A percentile compares a stretch with the other conserved stretches of the same genome.
phyloP scores from a whole-genome alignment of 1,140 invertebrate genomes.

The Melipona quadrifasciata region DNA sequence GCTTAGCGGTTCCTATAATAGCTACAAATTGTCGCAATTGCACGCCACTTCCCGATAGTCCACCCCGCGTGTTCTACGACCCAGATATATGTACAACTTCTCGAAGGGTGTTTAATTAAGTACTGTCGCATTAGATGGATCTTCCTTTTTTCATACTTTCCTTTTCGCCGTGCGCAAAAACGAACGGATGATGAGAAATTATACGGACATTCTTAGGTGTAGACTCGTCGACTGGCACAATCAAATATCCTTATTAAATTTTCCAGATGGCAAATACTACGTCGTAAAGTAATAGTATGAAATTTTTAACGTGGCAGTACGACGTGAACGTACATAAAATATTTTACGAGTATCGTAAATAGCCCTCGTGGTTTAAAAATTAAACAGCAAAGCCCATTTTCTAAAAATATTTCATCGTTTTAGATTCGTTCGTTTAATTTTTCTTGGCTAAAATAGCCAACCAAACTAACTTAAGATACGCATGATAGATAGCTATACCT shows the following conservation, averaged over 20 bases:
- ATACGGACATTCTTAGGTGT: neutral
- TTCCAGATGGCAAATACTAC: neutral
- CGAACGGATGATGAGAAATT: neutral
- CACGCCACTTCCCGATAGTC: slow-evolving; percentile 38
- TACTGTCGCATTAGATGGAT: neutral
- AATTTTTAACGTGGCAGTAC: neutral
- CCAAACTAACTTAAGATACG: neutral
- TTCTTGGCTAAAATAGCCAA: neutral
- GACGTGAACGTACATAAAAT: neutral
- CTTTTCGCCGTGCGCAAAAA: neutral
- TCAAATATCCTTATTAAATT: neutral
- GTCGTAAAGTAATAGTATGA: neutral
- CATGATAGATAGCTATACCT: neutral
- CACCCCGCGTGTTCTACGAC: slow-evolving; percentile 16
- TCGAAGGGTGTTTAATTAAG: neutral
- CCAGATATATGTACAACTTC: slow-evolving; percentile 36
- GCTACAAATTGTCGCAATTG: slow-evolving; percentile 47
- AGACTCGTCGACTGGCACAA: too few relatives aligned
- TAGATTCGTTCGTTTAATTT: neutral
- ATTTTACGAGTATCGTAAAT: neutral
- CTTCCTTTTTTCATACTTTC: neutral
- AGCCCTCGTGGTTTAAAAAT: neutral
- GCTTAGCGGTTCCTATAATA: slow-evolving; percentile 35
- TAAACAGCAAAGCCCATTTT: neutral
- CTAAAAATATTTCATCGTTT: neutral